Evolutionary conservation across 2,113 vertebrate species (phyloP).

Genomic region (Excalfactoria chinensis): DNA sequence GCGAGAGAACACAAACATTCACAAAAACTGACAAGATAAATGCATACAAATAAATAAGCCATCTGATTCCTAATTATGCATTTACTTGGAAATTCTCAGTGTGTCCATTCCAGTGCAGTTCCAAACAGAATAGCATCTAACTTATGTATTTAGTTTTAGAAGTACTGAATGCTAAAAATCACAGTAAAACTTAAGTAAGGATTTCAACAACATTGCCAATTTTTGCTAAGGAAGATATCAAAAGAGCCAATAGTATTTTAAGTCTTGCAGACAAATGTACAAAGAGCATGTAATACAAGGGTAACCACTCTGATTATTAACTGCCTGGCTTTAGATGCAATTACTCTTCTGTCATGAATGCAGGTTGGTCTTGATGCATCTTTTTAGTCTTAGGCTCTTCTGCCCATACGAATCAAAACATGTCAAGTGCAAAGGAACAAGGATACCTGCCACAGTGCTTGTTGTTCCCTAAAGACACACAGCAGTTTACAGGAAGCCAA

Average conservation of each 20-base stretch:
- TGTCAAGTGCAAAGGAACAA: not conserved
- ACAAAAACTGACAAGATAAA: constrained; percentile 55
- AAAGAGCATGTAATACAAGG: not conserved
- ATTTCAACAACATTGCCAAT: not conserved
- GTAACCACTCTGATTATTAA: not conserved
- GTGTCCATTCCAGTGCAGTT: constrained; percentile 16
- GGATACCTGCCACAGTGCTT: not conserved
- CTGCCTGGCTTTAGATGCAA: not conserved
- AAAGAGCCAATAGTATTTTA: not conserved
- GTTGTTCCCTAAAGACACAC: not conserved
- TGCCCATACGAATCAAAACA: not conserved
- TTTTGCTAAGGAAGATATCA: not conserved
- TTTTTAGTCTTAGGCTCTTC: not conserved
- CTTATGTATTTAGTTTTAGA: not conserved
- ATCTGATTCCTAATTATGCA: constrained; percentile 42
- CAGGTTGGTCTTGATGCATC: not conserved
- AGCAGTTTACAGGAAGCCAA: not conserved
- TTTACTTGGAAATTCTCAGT: constrained; percentile 59
- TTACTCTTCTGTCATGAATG: not conserved
- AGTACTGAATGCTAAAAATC: not conserved
- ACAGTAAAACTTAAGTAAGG: not conserved
- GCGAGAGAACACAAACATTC: constrained; percentile 56
- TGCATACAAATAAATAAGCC: constrained; percentile 33
- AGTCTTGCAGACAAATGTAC: not conserved
- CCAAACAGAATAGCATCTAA: constrained; percentile 26